Evolutionary conservation across 2,797 vertebrate genomes (phyloP), one percentile per base, ranked within the genome.

Genomic region (Cebuella pygmaea): DNA sequence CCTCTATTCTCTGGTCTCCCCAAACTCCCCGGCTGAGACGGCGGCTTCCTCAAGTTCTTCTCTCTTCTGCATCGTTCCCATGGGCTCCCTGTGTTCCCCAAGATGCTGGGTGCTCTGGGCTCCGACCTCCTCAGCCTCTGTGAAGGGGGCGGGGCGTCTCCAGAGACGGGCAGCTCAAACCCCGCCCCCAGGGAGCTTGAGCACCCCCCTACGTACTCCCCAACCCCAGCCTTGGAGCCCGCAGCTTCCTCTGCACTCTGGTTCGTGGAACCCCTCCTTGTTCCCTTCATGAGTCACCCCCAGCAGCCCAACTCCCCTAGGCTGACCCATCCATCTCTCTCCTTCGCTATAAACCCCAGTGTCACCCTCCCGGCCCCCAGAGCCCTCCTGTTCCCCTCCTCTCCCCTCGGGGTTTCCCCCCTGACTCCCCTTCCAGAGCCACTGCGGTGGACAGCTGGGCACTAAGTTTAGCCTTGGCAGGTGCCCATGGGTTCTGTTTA

Each of bases 401-500:
- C 26, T 39, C 7, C 48, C 7, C 41, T 36, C 64, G 14, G 26
- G 14, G 36, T 22, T 44, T 36, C 78, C 59, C 12, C 52, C 13
- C n/a, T 27, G 80, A 11, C n/a, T 39, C 52, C 36, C 14, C 41
- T 79, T 36, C 67, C 48, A 59, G 39, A 9, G 4, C 87, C 15
- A 26, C 44, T 2, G 3, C 2, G 8, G 30, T 5, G 24, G 92
- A 98, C 98, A 97, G 98, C 97, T 98, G 98, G 95, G 57, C 30
- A 41, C 97, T 98, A 98, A 97, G 93, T 98, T 97, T 97, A 98
- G 97, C n/a, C 81, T 90, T 97, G 94, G 82, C 95, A 48, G 78
- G 36, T 17, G 1, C 52, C 36, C 4, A 0, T 4, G 36, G 72
- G 76, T 90, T 97, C 97, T 96, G 93, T 95, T 97, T 97, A 93